Conservation (phyloP, 2,888 invertebrate genomes). For the Nowickia ferox region DNA sequence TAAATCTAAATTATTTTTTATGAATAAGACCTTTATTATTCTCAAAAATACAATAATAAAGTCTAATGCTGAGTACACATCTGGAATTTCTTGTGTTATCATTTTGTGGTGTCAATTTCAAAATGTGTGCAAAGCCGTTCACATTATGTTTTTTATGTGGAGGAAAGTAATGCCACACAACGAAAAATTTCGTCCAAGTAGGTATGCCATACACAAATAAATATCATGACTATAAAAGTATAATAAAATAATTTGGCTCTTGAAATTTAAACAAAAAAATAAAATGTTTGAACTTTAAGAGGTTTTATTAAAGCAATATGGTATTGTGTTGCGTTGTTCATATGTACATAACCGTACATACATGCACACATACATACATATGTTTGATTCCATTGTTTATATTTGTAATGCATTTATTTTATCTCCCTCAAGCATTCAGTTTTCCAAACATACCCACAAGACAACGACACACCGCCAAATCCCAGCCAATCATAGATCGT, state of each 20-base stretch:
- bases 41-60: not conserved
- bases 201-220: not conserved
- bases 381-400: slow-evolving; percentile 1
- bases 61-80: no score
- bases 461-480: slow-evolving; percentile 75
- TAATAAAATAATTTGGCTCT: not conserved
- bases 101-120: no score
- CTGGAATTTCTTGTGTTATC: no score
- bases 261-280: not conserved
- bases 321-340: no score
- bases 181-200: not conserved
- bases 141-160: no score
- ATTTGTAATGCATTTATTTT: not conserved
- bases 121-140: no score
- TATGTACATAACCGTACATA: no score
- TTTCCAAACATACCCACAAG: slow-evolving; percentile 32
- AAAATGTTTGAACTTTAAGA: slow-evolving; percentile 14
- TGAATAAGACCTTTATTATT: no score
- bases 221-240: not conserved
- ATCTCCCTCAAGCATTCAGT: not conserved
- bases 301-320: not conserved
- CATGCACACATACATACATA: not conserved
- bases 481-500: slow-evolving; percentile 73
- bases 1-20: no score
- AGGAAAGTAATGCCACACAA: no score